Base-by-base conservation (phyloP, 2,888 invertebrate species). In the Andricus quercusramuli region DNA sequence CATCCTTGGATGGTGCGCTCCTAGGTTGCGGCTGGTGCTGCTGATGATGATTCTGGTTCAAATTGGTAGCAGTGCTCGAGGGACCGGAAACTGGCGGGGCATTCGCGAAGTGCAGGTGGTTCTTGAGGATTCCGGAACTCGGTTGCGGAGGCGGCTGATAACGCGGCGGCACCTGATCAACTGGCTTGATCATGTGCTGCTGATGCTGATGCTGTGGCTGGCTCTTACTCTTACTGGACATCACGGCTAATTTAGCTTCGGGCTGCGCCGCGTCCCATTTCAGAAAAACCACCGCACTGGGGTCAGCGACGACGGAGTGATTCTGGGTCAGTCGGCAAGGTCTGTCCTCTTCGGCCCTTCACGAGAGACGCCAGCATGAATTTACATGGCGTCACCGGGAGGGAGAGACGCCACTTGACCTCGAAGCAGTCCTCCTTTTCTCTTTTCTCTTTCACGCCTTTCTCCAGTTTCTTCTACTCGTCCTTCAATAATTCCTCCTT, bases 101-200 rank as follows among this genome's bases (percentile, higher is more conserved):
- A 3, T 90, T 90, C 79, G 90, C 91, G 79, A 93, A 93, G 82
- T 92, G 89, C 51, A 91, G 90, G 83, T 92, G 90, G 90, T 94
- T 94, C 93, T 96, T 96, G 87, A 95, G 93, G 90, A 95, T 95
- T 83, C 96, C 96, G 83, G 94, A 94, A 85, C 94, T 94, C 86
- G 94, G 94, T 82, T 94, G 93, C 80, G 94, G 93, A 86, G 96
- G 96, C 88, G 96, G 96, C 92, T 97, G 97, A 93, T 97, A 97
- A 85, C 96, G 95, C 88, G 97, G 96, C 89, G 96, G 96, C 93
- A 94, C 94, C 83, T 91, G 87, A 80, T 90, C 90, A 86, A 89
- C 90, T 86, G 91, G 85, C 78, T 90, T 90, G 84, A 86, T 86
- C 88, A 82, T 81, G 76, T 80, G 83, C 84, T 88, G 89, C 83